phyloP scores from a whole-genome alignment of 2,113 vertebrate genomes.

The Crocuta crocuta region DNA sequence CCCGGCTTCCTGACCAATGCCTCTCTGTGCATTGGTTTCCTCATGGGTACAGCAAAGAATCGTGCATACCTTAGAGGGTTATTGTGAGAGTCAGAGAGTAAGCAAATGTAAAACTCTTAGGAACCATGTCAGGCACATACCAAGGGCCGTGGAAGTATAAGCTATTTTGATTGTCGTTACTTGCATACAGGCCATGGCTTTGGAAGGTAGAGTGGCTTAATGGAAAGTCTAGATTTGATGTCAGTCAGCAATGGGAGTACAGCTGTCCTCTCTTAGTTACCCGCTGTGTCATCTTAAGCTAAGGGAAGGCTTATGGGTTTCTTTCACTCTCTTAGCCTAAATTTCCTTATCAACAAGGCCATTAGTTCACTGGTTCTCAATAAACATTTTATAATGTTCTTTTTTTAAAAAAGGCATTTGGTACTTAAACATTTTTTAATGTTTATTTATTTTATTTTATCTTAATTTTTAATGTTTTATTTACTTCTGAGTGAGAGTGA shows the following conservation, averaged over 20 bases:
- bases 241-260: background rate
- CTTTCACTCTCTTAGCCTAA: background rate
- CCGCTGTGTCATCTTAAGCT: background rate
- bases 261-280: background rate
- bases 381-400: background rate
- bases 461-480: no score
- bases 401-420: background rate
- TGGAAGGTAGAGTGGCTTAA: background rate
- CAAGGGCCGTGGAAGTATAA: background rate
- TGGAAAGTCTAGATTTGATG: background rate
- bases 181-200: background rate
- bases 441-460: no score
- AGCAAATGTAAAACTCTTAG: background rate
- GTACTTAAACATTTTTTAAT: no score
- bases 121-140: background rate
- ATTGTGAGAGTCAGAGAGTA: background rate
- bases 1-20: background rate
- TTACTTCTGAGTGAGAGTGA: no score
- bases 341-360: background rate
- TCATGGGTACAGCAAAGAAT: background rate
- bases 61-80: background rate
- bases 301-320: background rate
- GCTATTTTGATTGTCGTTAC: background rate
- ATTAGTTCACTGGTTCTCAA: background rate
- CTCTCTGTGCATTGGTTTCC: background rate